Percentiles rank a stretch among this genome's conserved stretches.
Conservation (phyloP, 2,888 invertebrate genomes). For the Axea sp. region DNA sequence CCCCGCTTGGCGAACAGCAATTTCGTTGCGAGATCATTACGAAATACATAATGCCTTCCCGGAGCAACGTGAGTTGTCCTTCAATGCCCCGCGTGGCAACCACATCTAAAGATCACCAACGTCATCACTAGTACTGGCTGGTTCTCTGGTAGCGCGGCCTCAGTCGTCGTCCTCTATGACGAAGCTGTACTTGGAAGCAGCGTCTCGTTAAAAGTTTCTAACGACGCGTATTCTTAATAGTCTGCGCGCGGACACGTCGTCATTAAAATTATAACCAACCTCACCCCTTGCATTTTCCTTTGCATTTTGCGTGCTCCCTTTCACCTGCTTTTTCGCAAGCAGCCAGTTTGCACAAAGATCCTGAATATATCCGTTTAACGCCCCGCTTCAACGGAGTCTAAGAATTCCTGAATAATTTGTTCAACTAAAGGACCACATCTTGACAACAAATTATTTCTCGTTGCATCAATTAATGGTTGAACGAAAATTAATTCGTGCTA, state of each 20-base stretch:
- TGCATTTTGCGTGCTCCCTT: constrained; percentile 60
- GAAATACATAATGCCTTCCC: constrained; percentile 76
- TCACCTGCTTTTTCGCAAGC: constrained; percentile 55
- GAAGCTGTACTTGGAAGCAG: constrained; percentile 65
- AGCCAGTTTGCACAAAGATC: constrained; percentile 64
- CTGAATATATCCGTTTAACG: constrained; percentile 67
- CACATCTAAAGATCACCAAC: constrained; percentile 61
- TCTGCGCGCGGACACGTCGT: constrained; percentile 79
- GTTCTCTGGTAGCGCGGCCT: constrained; percentile 42
- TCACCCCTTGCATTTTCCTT: constrained; percentile 52
- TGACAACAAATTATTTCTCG: constrained; percentile 29
- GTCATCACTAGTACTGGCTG: constrained; percentile 55
- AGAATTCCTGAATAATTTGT: constrained; percentile 42
- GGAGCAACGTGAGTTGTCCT: constrained; percentile 55
- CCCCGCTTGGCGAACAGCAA: constrained; percentile 76
- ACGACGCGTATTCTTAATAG: constrained; percentile 80
- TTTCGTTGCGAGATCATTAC: constrained; percentile 78
- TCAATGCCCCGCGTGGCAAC: constrained; percentile 61
- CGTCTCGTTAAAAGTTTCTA: constrained; percentile 80
- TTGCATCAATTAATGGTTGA: no score
- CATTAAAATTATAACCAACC: constrained; percentile 79
- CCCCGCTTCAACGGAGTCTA: constrained; percentile 65
- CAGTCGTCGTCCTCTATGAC: constrained; percentile 58
- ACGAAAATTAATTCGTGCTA: no score
- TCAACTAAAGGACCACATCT: constrained; percentile 31